Conservation (phyloP, 2,888 invertebrate species). For the Chouioia cunea region DNA sequence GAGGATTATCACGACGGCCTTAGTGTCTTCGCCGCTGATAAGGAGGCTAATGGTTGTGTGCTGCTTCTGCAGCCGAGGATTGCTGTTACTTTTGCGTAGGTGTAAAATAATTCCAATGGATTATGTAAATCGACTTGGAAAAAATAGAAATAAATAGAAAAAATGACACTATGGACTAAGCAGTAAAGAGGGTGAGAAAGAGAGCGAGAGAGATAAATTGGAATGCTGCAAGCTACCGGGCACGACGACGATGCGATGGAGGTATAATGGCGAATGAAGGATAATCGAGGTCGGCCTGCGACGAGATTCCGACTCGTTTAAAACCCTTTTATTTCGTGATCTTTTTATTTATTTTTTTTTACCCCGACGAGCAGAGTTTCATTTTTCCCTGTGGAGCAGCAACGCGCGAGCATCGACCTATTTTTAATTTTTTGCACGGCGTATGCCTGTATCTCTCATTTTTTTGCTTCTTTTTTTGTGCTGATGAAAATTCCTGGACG, state of each 20-base stretch:
- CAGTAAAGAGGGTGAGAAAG: slow-evolving; percentile 22
- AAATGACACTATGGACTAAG: neutral
- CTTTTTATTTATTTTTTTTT: slow-evolving; percentile 8
- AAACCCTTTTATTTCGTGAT: slow-evolving; percentile 9
- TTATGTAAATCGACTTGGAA: neutral
- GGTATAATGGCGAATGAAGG: slow-evolving; percentile 42
- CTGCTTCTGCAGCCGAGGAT: neutral
- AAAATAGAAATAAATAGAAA: slow-evolving; percentile 4
- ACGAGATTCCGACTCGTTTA: slow-evolving; percentile 19
- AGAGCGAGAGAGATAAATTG: slow-evolving; percentile 42
- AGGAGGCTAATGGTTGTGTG: slow-evolving; percentile 7
- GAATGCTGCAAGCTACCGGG: slow-evolving; percentile 4
- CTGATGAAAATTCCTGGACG: too few relatives aligned
- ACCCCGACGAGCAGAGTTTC: neutral
- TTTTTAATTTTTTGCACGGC: neutral
- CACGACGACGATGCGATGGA: slow-evolving; percentile 4
- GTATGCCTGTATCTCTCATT: neutral
- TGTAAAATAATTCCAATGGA: too few relatives aligned
- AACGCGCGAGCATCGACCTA: slow-evolving; percentile 13
- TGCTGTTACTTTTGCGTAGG: neutral
- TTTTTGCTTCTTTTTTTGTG: too few relatives aligned
- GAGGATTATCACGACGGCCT: slow-evolving; percentile 52
- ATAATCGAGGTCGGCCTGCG: slow-evolving; percentile 24
- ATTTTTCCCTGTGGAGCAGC: neutral
- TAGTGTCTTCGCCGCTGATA: slow-evolving; percentile 15